Evolutionary conservation across 2,113 vertebrate species (phyloP).

Genomic region (Syrrhaptes paradoxus): DNA sequence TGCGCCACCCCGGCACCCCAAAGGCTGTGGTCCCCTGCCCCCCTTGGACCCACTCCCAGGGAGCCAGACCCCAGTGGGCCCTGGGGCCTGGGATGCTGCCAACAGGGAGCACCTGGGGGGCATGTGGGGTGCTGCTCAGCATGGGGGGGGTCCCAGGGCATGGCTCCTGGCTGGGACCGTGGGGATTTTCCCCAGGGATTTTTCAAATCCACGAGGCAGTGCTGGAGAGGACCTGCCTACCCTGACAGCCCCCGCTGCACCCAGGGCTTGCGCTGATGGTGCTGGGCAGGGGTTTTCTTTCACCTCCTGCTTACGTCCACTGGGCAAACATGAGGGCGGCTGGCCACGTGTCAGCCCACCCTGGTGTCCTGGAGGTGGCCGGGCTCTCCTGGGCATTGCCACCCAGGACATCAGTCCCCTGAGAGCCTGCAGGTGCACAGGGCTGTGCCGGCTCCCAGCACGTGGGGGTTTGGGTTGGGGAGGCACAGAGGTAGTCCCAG

Average conservation of each 20-base stretch:
- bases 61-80: accelerated
- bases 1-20: accelerated
- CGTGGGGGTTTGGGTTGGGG: too few species aligned
- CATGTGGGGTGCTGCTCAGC: too few species aligned
- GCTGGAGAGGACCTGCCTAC: background rate
- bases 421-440: too few species aligned
- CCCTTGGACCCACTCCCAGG: accelerated
- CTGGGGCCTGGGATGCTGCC: accelerated
- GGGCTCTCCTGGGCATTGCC: too few species aligned
- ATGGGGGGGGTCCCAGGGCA: background rate
- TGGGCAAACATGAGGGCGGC: too few species aligned
- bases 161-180: accelerated
- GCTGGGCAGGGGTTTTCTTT: background rate
- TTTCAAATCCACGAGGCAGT: accelerated
- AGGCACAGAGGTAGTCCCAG: too few species aligned
- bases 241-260: accelerated
- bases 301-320: background rate
- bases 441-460: too few species aligned
- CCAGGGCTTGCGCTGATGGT: background rate
- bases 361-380: too few species aligned
- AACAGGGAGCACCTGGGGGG: accelerated
- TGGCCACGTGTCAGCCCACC: too few species aligned
- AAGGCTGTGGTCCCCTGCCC: background rate
- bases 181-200: background rate
- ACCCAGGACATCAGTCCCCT: too few species aligned